Evolutionary conservation across 1,140 invertebrate species (phyloP).

Genomic region (Drosophila cardini): DNA sequence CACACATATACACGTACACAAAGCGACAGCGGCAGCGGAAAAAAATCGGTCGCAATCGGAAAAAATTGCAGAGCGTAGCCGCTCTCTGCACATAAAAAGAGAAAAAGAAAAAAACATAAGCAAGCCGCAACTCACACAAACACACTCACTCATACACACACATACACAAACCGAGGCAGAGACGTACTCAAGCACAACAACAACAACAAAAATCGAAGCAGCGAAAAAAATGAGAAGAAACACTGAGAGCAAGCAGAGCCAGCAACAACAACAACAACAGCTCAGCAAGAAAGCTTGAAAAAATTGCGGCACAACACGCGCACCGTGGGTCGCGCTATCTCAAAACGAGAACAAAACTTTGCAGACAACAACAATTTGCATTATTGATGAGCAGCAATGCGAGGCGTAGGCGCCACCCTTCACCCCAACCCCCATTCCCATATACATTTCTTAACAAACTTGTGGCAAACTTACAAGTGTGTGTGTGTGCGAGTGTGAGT

Average conservation of each 20-base stretch:
- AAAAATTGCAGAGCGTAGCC: slow-evolving; percentile 79
- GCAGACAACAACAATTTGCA: slow-evolving; percentile 78
- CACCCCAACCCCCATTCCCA: slow-evolving; percentile 12
- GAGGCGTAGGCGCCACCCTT: slow-evolving; percentile 27
- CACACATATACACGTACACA: slow-evolving; percentile 40
- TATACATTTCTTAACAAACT: slow-evolving; percentile 76
- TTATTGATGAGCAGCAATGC: slow-evolving; percentile 71
- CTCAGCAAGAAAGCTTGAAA: slow-evolving; percentile 73
- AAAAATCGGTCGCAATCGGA: slow-evolving; percentile 83
- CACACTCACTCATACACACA: slow-evolving; percentile 49
- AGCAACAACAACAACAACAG: slow-evolving; percentile 61
- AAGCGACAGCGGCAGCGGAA: slow-evolving; percentile 60
- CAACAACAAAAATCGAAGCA: slow-evolving; percentile 58
- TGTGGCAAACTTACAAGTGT: slow-evolving; percentile 50
- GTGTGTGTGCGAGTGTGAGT: slow-evolving; percentile 35
- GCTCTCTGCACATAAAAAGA: slow-evolving; percentile 81
- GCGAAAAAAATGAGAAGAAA: slow-evolving; percentile 81
- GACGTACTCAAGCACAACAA: slow-evolving; percentile 73
- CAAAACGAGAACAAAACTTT: slow-evolving; percentile 59
- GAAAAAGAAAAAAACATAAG: slow-evolving; percentile 77
- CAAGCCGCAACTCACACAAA: slow-evolving; percentile 70
- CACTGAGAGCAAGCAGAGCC: slow-evolving; percentile 69
- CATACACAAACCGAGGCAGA: slow-evolving; percentile 53
- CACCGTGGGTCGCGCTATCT: slow-evolving; percentile 55
- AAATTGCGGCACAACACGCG: slow-evolving; percentile 81